Evolutionary conservation across 2,797 vertebrate genomes (phyloP).

Genomic region (Chelidonichthys spinosus): DNA sequence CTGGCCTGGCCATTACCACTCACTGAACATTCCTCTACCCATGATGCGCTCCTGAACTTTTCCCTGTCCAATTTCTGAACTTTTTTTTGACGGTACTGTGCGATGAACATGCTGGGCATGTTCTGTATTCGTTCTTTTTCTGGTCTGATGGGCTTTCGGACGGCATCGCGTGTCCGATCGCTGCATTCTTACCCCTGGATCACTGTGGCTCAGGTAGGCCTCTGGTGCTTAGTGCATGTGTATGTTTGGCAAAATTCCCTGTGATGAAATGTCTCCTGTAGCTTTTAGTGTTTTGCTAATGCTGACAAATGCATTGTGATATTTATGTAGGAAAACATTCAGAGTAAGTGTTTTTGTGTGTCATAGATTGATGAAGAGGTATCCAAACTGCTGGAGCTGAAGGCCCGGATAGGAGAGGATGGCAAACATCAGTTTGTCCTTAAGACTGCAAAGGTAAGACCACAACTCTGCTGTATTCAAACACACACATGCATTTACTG

Average conservation of each 20-base stretch:
- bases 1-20: conserved; percentile 11
- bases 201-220: conserved; percentile 82
- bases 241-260: background rate
- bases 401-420: conserved; percentile 91
- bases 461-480: background rate
- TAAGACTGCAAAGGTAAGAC: conserved; percentile 94
- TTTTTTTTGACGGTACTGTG: conserved; percentile 9
- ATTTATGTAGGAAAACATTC: background rate
- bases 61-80: conserved; percentile 17
- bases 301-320: background rate
- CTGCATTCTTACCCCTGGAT: conserved; percentile 68
- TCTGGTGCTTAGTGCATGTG: background rate
- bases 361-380: conserved; percentile 93
- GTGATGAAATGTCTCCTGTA: background rate
- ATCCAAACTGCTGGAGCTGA: conserved; percentile 91
- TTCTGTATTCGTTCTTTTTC: conserved; percentile 62
- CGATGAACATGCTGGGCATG: conserved; percentile 71
- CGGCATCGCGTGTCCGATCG: conserved; percentile 39
- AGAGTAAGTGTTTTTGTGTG: conserved; percentile 24
- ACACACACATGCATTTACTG: background rate
- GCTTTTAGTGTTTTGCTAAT: background rate
- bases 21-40: conserved; percentile 37
- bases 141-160: conserved; percentile 59
- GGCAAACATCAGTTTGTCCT: conserved; percentile 95
- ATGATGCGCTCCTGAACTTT: conserved; percentile 50